Percentiles rank a stretch among this genome's conserved stretches.
These are phyloP conservation scores for Moxostoma hubbsi DNA, from an alignment of 2,797 vertebrate species.

Conservation along the genomic window DNA sequence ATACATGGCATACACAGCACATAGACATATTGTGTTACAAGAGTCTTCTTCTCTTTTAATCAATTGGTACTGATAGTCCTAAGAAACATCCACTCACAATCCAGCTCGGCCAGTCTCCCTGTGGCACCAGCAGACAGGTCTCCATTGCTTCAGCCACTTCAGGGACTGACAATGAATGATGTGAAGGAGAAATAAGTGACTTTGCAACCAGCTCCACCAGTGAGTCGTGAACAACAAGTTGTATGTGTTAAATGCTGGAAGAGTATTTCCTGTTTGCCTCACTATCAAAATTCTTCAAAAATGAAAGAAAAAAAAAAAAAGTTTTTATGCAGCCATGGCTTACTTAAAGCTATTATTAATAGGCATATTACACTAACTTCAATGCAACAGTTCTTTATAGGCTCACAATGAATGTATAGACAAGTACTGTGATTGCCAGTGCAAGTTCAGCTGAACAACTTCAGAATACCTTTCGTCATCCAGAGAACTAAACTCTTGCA, in stretches of 20 bases:
- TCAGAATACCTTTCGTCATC: slow-evolving; percentile 69
- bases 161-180: slow-evolving; percentile 56
- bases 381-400: background rate
- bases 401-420: background rate
- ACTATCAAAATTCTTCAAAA: slow-evolving; percentile 74
- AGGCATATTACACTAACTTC: background rate
- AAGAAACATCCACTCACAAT: slow-evolving; percentile 65
- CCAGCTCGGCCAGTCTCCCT: slow-evolving; percentile 73
- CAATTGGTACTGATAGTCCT: background rate
- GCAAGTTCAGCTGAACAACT: slow-evolving; percentile 10
- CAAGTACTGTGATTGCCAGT: background rate
- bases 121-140: slow-evolving; percentile 60
- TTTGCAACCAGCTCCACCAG: slow-evolving; percentile 73
- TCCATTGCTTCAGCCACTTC: slow-evolving; percentile 70
- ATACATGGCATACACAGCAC: background rate
- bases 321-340: background rate
- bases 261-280: slow-evolving; percentile 62
- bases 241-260: slow-evolving; percentile 45
- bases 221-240: slow-evolving; percentile 58
- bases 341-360: background rate
- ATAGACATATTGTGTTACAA: too few relatives aligned
- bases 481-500: slow-evolving; percentile 66
- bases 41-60: too few relatives aligned
- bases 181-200: slow-evolving; percentile 68
- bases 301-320: background rate